phyloP scores from a whole-genome alignment of 2,797 vertebrate species.

The Todus mexicanus region DNA sequence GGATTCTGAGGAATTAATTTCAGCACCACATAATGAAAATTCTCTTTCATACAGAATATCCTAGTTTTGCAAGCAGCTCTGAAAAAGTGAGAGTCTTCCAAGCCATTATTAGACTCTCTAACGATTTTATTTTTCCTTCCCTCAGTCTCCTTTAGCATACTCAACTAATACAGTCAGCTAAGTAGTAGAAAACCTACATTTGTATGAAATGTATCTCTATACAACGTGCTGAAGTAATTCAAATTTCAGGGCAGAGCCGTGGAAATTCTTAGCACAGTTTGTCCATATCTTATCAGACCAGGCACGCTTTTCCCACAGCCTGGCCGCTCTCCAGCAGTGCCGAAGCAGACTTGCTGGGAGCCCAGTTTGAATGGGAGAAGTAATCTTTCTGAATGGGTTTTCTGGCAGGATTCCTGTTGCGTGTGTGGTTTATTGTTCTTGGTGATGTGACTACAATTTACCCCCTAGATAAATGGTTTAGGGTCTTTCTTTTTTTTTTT shows the following conservation, averaged over 20 bases:
- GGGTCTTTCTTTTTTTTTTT: not conserved
- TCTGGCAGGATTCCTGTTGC: conserved; percentile 37
- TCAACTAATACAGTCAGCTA: not conserved
- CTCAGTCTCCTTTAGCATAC: not conserved
- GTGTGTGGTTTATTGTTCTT: conserved; percentile 49
- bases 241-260: not conserved
- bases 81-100: not conserved
- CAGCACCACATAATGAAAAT: not conserved
- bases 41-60: not conserved
- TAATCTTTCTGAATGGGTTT: conserved; percentile 47
- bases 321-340: not conserved
- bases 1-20: not conserved
- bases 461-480: not conserved
- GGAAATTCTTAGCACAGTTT: conserved; percentile 36
- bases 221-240: not conserved
- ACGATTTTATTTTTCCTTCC: not conserved
- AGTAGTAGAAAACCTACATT: not conserved
- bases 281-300: conserved; percentile 57
- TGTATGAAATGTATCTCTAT: not conserved
- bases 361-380: conserved; percentile 15
- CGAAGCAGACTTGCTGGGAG: not conserved
- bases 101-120: not conserved
- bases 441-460: not conserved
- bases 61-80: not conserved
- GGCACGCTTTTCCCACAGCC: not conserved